Conservation (phyloP, 2,113 vertebrate genomes). For the Thryonomys swinderianus region DNA sequence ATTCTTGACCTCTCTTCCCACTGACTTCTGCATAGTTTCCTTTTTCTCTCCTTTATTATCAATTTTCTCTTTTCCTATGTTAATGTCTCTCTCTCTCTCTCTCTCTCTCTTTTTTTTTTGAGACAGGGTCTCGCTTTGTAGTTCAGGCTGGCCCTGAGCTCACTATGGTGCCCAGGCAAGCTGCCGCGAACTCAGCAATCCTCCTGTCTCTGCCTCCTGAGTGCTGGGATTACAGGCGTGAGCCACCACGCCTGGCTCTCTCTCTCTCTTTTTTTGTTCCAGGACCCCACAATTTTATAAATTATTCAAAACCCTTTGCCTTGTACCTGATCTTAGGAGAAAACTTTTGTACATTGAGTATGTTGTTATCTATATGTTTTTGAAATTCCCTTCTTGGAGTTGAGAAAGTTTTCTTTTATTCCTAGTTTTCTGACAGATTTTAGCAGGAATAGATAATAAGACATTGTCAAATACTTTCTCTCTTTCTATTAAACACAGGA, state of each 20-base stretch:
- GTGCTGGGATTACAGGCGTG: too few species aligned
- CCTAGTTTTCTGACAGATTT: neutral
- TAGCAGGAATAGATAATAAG: neutral
- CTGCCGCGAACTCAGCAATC: too few species aligned
- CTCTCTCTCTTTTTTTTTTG: too few species aligned
- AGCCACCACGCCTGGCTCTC: too few species aligned
- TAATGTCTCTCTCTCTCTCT: neutral
- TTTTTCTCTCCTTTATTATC: neutral
- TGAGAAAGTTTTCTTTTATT: neutral
- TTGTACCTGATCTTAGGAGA: neutral
- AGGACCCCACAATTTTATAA: neutral
- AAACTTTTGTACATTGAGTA: neutral
- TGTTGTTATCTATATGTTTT: neutral
- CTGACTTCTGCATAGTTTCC: neutral
- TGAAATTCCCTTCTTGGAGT: neutral
- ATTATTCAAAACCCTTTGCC: neutral
- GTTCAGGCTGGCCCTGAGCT: too few species aligned
- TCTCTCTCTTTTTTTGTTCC: constrained; percentile 37
- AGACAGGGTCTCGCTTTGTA: too few species aligned
- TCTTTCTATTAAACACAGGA: neutral
- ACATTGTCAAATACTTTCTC: neutral
- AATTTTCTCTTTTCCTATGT: neutral
- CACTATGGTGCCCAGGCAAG: too few species aligned
- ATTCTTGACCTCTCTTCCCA: neutral
- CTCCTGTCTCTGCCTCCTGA: too few species aligned